These are phyloP conservation scores for Pammene aurita DNA, from an alignment of 2,888 invertebrate genomes.

Conservation along the genomic window DNA sequence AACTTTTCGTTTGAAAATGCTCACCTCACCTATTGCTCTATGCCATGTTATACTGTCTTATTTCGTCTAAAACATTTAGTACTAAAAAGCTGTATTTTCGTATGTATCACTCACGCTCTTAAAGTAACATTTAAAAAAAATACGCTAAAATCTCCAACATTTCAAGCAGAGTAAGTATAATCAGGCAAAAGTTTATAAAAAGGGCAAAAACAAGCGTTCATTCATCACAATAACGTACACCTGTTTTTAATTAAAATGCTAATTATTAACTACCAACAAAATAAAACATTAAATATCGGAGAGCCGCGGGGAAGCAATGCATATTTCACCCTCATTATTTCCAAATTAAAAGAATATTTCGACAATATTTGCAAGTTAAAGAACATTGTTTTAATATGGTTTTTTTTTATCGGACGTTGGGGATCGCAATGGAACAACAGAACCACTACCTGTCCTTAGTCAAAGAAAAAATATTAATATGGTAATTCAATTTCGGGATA, in stretches of 20 bases:
- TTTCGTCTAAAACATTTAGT: too few species aligned
- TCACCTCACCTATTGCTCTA: too few species aligned
- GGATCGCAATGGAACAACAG: background rate
- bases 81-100: too few species aligned
- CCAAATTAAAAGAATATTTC: slow-evolving; percentile 35
- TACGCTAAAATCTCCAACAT: background rate
- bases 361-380: slow-evolving; percentile 32
- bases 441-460: background rate
- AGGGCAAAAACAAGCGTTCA: background rate
- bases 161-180: background rate
- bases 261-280: slow-evolving; percentile 38
- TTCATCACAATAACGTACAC: slow-evolving; percentile 17
- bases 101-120: too few species aligned
- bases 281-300: slow-evolving; percentile 35
- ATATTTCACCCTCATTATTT: slow-evolving; percentile 39
- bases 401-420: slow-evolving; percentile 12
- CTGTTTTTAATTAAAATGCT: slow-evolving; percentile 40
- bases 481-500: background rate
- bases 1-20: too few species aligned
- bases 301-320: slow-evolving; percentile 29
- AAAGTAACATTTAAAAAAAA: background rate
- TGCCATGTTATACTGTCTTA: too few species aligned
- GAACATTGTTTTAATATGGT: slow-evolving; percentile 21
- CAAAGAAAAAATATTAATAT: slow-evolving; percentile 2
- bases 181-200: background rate